phyloP scores from a whole-genome alignment of 2,797 vertebrate species.

The Delichon dasypus region DNA sequence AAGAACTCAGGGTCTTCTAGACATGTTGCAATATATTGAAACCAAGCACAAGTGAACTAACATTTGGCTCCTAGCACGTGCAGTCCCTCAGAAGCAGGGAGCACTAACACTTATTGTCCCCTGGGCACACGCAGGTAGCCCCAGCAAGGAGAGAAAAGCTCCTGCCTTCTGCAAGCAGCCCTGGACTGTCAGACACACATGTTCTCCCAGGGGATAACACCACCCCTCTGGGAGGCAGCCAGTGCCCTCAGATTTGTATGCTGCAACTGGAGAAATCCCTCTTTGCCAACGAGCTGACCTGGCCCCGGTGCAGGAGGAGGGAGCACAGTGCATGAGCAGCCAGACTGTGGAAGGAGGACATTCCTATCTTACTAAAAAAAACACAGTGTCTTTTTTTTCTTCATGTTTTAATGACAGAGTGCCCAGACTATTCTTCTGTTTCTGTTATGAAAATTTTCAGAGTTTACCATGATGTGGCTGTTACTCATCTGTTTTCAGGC shows the following conservation, averaged over 20 bases:
- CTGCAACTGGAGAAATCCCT: neutral
- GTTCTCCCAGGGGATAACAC: neutral
- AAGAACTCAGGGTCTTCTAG: neutral
- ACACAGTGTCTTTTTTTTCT: neutral
- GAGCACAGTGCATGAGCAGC: accelerated
- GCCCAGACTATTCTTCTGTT: neutral
- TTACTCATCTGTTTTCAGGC: neutral
- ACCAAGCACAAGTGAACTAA: neutral
- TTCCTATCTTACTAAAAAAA: neutral
- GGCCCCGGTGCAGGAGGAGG: neutral
- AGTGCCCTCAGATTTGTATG: neutral
- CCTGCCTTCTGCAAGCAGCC: neutral
- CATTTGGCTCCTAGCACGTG: neutral
- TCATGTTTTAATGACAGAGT: neutral
- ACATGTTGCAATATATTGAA: neutral
- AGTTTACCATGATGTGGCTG: neutral
- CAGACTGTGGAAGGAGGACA: neutral
- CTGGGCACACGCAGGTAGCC: neutral
- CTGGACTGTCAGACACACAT: neutral
- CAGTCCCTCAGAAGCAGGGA: neutral
- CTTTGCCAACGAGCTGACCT: neutral
- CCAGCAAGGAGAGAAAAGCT: neutral
- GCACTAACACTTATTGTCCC: neutral
- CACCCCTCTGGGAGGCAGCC: neutral
- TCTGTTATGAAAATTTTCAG: neutral